phyloP scores from a whole-genome alignment of 1,140 invertebrate genomes.

The Neuroterus valhalla region DNA sequence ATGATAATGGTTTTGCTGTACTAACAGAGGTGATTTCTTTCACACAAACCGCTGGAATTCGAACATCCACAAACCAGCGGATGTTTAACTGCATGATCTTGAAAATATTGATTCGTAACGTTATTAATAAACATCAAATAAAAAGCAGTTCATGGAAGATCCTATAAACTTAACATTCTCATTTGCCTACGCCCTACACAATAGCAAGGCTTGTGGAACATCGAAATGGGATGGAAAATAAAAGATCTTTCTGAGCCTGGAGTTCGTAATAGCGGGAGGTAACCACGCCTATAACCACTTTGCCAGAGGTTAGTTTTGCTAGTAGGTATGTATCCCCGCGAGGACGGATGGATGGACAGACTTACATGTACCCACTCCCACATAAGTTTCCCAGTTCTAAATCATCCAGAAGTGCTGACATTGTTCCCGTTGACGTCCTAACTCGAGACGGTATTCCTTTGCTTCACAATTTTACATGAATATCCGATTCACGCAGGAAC shows the following conservation, averaged over 20 bases:
- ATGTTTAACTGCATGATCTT: no score
- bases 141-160: not conserved
- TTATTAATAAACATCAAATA: no score
- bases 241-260: not conserved
- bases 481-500: conserved; percentile 1
- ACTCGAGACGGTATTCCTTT: conserved; percentile 15
- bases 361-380: not conserved
- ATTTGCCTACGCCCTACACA: conserved; percentile 28
- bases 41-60: no score
- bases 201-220: conserved; percentile 16
- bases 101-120: no score
- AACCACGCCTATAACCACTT: conserved; percentile 29
- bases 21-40: no score
- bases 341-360: conserved; percentile 13
- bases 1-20: no score
- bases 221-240: not conserved
- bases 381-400: conserved; percentile 17
- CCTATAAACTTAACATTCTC: not conserved
- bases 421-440: conserved; percentile 13
- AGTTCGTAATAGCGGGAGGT: conserved; percentile 8
- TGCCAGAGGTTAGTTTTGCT: conserved; percentile 12
- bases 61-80: no score
- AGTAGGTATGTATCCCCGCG: not conserved
- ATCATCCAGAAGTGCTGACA: conserved; percentile 8
- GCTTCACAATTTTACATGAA: no score